Base-by-base conservation (phyloP, 2,797 vertebrate genomes). In the Gallirallus australis region DNA sequence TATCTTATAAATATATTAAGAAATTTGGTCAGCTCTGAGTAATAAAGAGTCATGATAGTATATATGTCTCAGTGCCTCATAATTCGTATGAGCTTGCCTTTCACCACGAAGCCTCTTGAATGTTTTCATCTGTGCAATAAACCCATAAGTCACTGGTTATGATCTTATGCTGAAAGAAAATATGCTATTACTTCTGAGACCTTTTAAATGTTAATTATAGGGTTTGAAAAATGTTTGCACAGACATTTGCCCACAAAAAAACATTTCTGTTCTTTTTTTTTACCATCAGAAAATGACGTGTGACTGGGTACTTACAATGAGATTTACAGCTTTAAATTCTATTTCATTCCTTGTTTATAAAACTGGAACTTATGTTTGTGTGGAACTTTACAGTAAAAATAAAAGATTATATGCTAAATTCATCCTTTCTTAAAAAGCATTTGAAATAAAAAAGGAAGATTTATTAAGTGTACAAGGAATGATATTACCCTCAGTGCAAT, bases 401-500 rank as follows among this genome's bases (percentile, higher is more conserved):
- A 68, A 70, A 73, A 7, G 7, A 4, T 50, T 59, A 53, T 11
- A 83, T 64, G 7, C 42, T 82, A 65, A 94, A 75, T 90, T 86
- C 50, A 80, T 7, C 2, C 10, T 85, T 79, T 86, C 35, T 88
- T 63, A 40, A 37, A 90, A 76, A 96, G 6, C 71, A 86, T 68
- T 13, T 53, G 25, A 81, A 47, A 53, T 5, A 24, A 50, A 87
- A 69, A 69, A 56, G 2, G 12, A 71, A 40, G 4, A 69, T 87
- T 82, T 37, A 68, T 73, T 64, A 86, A 64, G n/a, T 53, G 30
- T 72, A 69, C 31, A 37, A 86, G 89, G 15, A 92, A 61, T 39
- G 12, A 27, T 47, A 75, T 81, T 93, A 63, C 9, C 50, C 95
- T 78, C 83, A 66, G 31, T 97, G 37, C 87, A 80, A n/a, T 73